A percentile compares a stretch with the other conserved stretches of the same genome.
Conservation (phyloP, 2,888 invertebrate species). For the Andrena hattorfiana region DNA sequence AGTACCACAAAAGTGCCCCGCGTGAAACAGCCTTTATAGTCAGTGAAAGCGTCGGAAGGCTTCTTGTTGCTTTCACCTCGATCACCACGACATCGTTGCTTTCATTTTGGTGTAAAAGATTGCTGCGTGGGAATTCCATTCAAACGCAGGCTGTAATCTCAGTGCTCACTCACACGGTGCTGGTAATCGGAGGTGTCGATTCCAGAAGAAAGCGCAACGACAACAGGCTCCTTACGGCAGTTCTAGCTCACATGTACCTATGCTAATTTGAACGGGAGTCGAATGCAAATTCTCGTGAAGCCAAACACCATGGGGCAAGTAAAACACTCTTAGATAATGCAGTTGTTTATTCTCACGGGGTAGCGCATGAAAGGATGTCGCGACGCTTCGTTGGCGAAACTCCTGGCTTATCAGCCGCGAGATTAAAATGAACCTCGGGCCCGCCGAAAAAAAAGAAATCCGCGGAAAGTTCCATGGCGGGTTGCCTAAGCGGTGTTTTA, state of each 20-base stretch:
- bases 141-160: neutral
- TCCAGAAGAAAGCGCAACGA: slow-evolving; percentile 10
- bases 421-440: slow-evolving; percentile 60
- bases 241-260: slow-evolving; percentile 44
- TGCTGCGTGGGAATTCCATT: neutral
- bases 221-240: neutral
- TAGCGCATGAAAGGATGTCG: slow-evolving; percentile 46
- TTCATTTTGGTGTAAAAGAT: neutral
- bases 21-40: neutral
- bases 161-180: neutral
- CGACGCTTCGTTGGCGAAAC: slow-evolving; percentile 43
- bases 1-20: neutral
- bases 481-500: slow-evolving; percentile 20
- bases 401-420: slow-evolving; percentile 62
- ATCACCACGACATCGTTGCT: neutral
- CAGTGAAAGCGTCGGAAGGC: neutral
- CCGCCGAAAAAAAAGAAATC: slow-evolving; percentile 14
- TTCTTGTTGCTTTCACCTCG: neutral
- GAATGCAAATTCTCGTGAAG: slow-evolving; percentile 56
- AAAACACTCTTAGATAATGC: slow-evolving; percentile 63
- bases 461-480: slow-evolving; percentile 10
- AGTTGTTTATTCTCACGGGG: slow-evolving; percentile 71
- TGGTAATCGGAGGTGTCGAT: neutral
- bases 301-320: slow-evolving; percentile 53
- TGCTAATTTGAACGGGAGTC: slow-evolving; percentile 47